phyloP scores from a whole-genome alignment of 1,140 invertebrate species.

The Solenopsis fugax region DNA sequence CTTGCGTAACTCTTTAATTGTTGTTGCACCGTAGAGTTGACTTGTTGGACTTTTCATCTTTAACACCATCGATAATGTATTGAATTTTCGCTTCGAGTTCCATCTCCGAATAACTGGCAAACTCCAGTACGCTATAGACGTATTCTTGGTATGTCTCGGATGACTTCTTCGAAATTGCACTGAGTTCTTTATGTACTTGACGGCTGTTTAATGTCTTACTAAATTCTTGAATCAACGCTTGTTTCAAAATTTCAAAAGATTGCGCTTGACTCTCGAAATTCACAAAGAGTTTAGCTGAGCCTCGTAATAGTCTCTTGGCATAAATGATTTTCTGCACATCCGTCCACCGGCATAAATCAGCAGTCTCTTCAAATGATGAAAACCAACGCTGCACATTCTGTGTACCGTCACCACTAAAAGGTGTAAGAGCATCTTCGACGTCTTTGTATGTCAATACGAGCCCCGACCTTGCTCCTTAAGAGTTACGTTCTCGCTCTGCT shows the following conservation, averaged over 20 bases:
- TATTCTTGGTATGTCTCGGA: conserved; percentile 65
- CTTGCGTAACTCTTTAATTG: conserved; percentile 72
- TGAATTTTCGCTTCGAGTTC: conserved; percentile 75
- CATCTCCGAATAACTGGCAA: conserved; percentile 71
- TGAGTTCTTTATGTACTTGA: not conserved
- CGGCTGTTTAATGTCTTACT: conserved; percentile 36
- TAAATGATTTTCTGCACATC: conserved; percentile 51
- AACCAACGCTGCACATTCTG: conserved; percentile 42
- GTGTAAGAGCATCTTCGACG: conserved; percentile 15
- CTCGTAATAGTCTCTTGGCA: conserved; percentile 20
- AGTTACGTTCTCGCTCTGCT: no score
- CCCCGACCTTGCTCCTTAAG: no score
- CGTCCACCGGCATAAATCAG: conserved; percentile 50
- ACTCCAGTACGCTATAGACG: conserved; percentile 63
- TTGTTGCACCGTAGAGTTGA: conserved; percentile 70
- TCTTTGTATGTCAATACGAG: conserved; percentile 34
- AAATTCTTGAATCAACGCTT: conserved; percentile 62
- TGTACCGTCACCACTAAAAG: conserved; percentile 35
- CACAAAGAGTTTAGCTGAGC: conserved; percentile 52
- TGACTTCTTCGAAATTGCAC: not conserved
- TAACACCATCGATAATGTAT: conserved; percentile 60
- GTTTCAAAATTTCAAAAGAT: conserved; percentile 46
- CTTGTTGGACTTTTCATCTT: conserved; percentile 74
- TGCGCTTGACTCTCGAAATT: not conserved
- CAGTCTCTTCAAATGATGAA: conserved; percentile 50